Evolutionary conservation across 2,797 vertebrate species (phyloP).

Genomic region (Esox masquinongy): DNA sequence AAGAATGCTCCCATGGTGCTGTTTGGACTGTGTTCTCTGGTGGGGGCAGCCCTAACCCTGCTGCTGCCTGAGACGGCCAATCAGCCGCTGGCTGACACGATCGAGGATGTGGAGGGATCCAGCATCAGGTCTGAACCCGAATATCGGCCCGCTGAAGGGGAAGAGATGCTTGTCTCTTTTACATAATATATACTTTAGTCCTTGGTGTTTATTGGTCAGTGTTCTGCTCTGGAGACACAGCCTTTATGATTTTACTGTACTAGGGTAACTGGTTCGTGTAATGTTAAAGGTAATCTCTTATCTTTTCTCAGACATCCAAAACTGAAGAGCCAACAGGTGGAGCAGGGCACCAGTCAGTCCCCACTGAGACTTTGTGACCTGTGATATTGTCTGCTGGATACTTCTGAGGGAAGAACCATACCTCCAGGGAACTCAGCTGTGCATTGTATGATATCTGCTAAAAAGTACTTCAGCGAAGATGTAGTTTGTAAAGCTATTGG

Average conservation of each 20-base stretch:
- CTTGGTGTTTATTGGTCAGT: neutral
- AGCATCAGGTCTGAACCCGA: conserved; percentile 43
- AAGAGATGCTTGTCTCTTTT: neutral
- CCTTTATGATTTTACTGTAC: neutral
- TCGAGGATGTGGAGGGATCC: conserved; percentile 60
- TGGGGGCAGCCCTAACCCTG: conserved; percentile 65
- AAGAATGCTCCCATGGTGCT: conserved; percentile 68
- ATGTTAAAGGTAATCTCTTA: conserved; percentile 2
- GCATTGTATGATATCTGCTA: neutral
- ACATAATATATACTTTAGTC: neutral
- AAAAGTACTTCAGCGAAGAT: neutral
- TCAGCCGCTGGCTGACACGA: conserved; percentile 66
- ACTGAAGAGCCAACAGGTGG: neutral
- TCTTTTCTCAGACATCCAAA: neutral
- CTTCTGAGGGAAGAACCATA: neutral
- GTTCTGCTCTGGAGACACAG: neutral
- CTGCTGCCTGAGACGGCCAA: conserved; percentile 70
- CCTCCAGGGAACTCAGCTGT: neutral
- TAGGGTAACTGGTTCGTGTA: neutral
- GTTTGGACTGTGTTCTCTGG: conserved; percentile 66
- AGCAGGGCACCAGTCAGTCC: neutral
- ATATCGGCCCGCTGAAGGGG: neutral
- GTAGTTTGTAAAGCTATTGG: neutral
- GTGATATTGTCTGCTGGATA: neutral
- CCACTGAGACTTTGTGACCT: neutral